Evolutionary conservation across 2,888 invertebrate genomes (phyloP).

Genomic region (Craniophora ligustri): DNA sequence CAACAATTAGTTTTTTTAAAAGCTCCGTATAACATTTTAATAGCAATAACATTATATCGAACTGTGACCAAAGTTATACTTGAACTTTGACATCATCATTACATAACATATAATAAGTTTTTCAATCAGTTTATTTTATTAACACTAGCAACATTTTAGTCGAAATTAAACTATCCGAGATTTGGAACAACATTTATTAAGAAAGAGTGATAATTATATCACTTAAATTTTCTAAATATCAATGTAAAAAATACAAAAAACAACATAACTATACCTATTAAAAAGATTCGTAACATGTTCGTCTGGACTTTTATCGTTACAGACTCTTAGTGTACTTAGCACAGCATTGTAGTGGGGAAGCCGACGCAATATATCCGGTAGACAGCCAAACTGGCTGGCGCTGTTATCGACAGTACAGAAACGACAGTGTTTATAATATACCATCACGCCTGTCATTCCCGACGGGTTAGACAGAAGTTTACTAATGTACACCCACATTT

Average conservation of each 20-base stretch:
- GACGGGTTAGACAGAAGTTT: too few relatives aligned
- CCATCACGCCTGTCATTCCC: too few relatives aligned
- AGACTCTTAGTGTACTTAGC: constrained; percentile 49
- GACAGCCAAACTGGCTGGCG: constrained; percentile 12
- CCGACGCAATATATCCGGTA: constrained; percentile 7
- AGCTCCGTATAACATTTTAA: constrained; percentile 36
- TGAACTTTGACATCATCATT: constrained; percentile 12
- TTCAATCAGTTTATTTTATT: constrained; percentile 1
- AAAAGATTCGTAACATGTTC: constrained; percentile 42
- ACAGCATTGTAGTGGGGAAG: constrained; percentile 20
- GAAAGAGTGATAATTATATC: constrained; percentile 32
- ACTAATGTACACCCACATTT: too few relatives aligned
- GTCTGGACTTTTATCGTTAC: constrained; percentile 33
- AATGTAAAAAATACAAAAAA: constrained; percentile 40
- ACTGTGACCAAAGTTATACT: constrained; percentile 21
- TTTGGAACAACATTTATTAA: constrained; percentile 40
- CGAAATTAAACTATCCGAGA: constrained; percentile 31
- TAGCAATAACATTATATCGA: constrained; percentile 46
- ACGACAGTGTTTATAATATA: background rate
- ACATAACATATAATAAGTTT: constrained; percentile 4
- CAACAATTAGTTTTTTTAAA: constrained; percentile 31
- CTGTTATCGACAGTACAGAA: background rate
- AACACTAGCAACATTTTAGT: constrained; percentile 14
- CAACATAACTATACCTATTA: constrained; percentile 25
- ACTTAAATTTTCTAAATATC: constrained; percentile 42